A percentile compares a stretch with the other conserved stretches of the same genome.
These are phyloP conservation scores for Cerastis leucographa DNA, from an alignment of 2,888 invertebrate species.

Conservation along the genomic window DNA sequence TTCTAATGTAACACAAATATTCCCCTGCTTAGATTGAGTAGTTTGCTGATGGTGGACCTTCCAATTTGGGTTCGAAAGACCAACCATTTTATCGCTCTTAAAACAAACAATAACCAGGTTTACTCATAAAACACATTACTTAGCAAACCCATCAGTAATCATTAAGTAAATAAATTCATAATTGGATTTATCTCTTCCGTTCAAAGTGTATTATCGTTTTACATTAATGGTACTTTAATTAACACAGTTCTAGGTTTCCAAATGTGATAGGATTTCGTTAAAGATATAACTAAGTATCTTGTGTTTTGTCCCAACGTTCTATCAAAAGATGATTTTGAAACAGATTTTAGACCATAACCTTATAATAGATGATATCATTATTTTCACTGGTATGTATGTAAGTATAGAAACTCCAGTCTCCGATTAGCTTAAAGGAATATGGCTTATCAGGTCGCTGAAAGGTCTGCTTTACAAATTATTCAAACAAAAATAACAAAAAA, in stretches of 20 bases:
- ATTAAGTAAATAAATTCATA: slow-evolving; percentile 37
- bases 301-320: background rate
- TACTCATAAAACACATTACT: background rate
- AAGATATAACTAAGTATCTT: background rate
- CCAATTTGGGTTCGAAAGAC: background rate
- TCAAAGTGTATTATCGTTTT: slow-evolving; percentile 28
- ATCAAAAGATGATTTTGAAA: background rate
- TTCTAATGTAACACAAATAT: background rate
- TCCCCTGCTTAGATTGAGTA: background rate
- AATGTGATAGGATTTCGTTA: background rate
- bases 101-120: slow-evolving; percentile 8
- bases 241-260: background rate
- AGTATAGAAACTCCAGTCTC: background rate
- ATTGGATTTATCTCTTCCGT: slow-evolving; percentile 36
- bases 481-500: background rate
- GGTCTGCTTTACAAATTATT: background rate
- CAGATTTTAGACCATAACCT: too few species aligned
- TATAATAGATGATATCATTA: background rate
- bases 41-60: background rate
- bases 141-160: slow-evolving; percentile 2
- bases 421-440: background rate
- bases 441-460: background rate
- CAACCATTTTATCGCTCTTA: background rate
- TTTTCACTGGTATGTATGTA: background rate
- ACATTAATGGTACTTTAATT: slow-evolving; percentile 22